Base-by-base conservation (phyloP, 2,888 invertebrate species). In the Aspidiotus destructor region DNA sequence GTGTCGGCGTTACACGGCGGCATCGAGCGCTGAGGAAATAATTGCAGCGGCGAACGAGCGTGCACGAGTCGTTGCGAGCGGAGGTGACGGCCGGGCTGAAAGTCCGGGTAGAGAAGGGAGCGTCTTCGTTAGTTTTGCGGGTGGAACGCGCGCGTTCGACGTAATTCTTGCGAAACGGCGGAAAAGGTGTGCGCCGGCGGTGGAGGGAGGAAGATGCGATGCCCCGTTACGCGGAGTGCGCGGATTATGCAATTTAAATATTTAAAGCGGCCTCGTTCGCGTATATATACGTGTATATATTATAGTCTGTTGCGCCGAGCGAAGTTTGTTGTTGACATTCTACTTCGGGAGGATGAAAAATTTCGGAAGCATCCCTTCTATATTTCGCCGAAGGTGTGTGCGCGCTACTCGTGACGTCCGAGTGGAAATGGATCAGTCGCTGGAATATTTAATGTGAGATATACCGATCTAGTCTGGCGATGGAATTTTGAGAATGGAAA, bases 241-340 rank as follows among this genome's bases (percentile, higher is more conserved):
- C 17, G 64, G 64, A 64, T 64, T 67, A 57, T 55, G 40, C 52
- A 67, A 60, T 67, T 67, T 67, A 67, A 67, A 67, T 67, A 67
- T 67, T 67, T 67, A 58, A 67, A 67, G 48, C 67, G 60, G 64
- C 15, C 28, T 28, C 28, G 28, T 28, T 28, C 28, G 28, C 28
- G 1, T 28, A 28, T 28, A 28, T 28, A 28, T 28, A 28, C 28
- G 28, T 28, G 28, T 28, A 28, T 28, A 28, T 28, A 28, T 28
- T 28, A 3, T 28, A 28, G 28, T 28, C 28, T 28, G 28, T 28
- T 28, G 28, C 28, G 53, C 1, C n/a, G 16, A 55, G 28, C 13
- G 16, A 11, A 11, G 58, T 13, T 58, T 8, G 17, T 58, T 58
- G 58, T 58, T 58, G 58, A 58, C 58, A 58, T 58, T 58, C 16